Conservation (phyloP, 2,888 invertebrate genomes). For the Agrochola circellaris region DNA sequence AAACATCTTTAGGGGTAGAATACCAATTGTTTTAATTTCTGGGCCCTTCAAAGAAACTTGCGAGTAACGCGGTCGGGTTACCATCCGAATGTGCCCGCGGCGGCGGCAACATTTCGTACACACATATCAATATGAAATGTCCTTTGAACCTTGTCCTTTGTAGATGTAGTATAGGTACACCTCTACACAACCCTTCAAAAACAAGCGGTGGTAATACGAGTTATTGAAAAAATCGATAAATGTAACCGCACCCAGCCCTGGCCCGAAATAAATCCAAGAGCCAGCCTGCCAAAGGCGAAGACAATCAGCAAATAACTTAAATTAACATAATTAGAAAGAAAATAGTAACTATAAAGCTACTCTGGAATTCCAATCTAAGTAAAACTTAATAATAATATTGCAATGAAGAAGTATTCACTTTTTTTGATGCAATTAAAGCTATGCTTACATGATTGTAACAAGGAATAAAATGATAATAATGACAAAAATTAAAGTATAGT, state of each 20-base stretch:
- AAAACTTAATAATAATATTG: not conserved
- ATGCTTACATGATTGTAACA: constrained; percentile 1
- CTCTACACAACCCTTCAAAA: no score
- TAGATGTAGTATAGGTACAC: not conserved
- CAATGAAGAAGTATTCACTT: constrained; percentile 6
- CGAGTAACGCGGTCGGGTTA: not conserved
- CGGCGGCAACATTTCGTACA: constrained; percentile 3
- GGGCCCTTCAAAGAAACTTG: not conserved
- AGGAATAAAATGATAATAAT: not conserved
- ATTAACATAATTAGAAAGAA: not conserved
- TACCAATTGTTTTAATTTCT: not conserved
- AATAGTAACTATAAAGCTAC: not conserved
- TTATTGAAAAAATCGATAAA: no score
- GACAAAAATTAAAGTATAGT: not conserved
- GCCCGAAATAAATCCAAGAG: not conserved
- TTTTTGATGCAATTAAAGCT: constrained; percentile 4
- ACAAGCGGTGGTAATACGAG: no score
- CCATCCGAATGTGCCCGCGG: constrained; percentile 13
- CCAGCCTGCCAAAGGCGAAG: constrained; percentile 36
- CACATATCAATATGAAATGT: not conserved
- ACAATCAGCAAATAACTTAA: constrained; percentile 1
- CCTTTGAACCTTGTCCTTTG: not conserved
- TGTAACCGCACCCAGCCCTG: not conserved
- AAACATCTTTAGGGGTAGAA: not conserved
- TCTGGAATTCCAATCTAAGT: not conserved